Evolutionary conservation across 53 echinoderm and acorn worm species (phyloP).

Genomic region (Pentamera pediparva): DNA sequence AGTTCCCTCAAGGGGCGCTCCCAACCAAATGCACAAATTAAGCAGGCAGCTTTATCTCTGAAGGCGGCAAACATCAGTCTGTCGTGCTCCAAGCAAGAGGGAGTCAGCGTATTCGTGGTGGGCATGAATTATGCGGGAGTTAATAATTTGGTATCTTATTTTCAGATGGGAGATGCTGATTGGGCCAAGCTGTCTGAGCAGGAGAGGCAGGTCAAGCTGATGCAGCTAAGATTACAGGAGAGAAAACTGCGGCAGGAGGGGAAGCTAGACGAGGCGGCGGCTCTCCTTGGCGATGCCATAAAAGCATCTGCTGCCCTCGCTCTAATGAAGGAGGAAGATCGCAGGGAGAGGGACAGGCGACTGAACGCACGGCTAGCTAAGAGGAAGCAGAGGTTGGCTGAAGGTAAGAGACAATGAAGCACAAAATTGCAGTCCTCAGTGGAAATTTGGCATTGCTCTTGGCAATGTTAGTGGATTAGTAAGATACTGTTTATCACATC

Average conservation of each 20-base stretch:
- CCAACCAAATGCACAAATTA: no score
- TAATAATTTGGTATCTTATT: not conserved
- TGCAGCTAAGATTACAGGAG: conserved; percentile 81
- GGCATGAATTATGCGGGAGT: no score
- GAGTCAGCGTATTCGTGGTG: no score
- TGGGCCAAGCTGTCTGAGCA: conserved; percentile 81
- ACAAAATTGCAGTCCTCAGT: no score
- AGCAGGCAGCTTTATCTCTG: no score
- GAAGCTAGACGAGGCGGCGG: conserved; percentile 86
- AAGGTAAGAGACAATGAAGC: conserved; percentile 30
- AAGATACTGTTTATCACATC: not conserved
- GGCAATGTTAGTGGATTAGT: no score
- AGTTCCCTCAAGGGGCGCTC: no score
- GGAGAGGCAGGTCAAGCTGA: conserved; percentile 73
- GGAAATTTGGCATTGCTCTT: no score
- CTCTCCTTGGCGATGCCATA: conserved; percentile 77
- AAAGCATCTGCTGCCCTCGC: conserved; percentile 70
- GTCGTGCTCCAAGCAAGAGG: no score
- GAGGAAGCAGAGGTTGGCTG: conserved; percentile 38
- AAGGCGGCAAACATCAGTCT: no score
- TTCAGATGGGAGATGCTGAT: conserved; percentile 86
- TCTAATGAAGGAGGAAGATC: conserved; percentile 46
- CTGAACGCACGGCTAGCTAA: conserved; percentile 47
- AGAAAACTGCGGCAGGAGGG: conserved; percentile 76
- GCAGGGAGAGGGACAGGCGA: conserved; percentile 47